phyloP scores from a whole-genome alignment of 2,113 vertebrate species.

The Aegypius monachus region DNA sequence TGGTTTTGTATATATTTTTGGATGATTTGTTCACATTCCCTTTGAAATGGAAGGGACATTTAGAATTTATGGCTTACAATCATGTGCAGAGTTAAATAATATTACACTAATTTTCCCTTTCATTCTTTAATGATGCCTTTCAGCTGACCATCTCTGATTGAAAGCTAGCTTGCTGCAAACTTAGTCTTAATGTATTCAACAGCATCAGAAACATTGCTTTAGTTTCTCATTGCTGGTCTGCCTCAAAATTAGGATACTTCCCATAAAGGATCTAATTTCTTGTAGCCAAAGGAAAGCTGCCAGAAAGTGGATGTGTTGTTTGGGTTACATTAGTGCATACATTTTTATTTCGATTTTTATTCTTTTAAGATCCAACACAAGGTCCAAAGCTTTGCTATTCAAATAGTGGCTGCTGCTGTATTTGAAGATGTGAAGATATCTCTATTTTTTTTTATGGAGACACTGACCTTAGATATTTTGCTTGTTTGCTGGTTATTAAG shows the following conservation, averaged over 20 bases:
- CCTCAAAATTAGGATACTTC: not conserved
- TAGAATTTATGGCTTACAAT: not conserved
- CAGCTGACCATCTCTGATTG: not conserved
- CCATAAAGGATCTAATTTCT: not conserved
- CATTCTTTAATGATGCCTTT: not conserved
- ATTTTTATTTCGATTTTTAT: not conserved
- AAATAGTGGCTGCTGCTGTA: not conserved
- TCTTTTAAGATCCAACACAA: not conserved
- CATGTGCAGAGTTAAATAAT: not conserved
- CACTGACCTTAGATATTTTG: not conserved
- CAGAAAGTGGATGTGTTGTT: not conserved
- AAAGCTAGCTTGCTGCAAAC: not conserved
- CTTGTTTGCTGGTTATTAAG: not conserved
- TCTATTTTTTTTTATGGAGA: not conserved
- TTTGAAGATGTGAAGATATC: not conserved
- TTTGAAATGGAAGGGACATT: not conserved
- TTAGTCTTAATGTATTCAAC: not conserved
- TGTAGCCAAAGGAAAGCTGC: not conserved
- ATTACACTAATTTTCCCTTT: not conserved
- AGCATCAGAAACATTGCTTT: not conserved
- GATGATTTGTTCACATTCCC: not conserved
- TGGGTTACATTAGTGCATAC: not conserved
- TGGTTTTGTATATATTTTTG: not conserved
- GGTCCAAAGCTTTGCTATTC: not conserved
- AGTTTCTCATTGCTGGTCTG: not conserved